phyloP scores from a whole-genome alignment of 2,113 vertebrate species.

The Chloropsis hardwickii region DNA sequence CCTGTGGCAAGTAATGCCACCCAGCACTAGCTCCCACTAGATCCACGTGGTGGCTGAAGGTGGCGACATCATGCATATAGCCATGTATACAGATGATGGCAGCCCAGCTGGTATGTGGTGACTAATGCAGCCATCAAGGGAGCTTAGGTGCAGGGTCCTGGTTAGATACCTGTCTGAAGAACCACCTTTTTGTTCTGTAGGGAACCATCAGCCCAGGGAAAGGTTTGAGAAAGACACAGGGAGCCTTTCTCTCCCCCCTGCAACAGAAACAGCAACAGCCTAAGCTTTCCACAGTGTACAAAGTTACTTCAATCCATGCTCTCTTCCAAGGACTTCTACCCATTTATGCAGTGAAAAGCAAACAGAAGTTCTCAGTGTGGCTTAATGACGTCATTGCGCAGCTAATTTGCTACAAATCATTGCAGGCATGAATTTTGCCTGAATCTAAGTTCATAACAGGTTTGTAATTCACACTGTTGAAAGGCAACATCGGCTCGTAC shows the following conservation, averaged over 20 bases:
- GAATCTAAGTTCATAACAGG: not conserved
- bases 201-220: not conserved
- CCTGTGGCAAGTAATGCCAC: not conserved
- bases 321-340: not conserved
- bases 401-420: not conserved
- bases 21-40: not conserved
- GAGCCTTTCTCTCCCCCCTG: not conserved
- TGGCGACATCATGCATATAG: not conserved
- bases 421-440: not conserved
- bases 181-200: not conserved
- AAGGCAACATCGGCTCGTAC: not conserved
- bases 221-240: not conserved
- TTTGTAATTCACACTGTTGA: not conserved
- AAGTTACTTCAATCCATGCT: not conserved
- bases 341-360: not conserved
- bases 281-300: not conserved
- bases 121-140: not conserved
- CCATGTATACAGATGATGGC: not conserved
- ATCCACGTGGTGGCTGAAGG: not conserved
- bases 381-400: not conserved
- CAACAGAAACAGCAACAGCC: not conserved
- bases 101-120: fast-evolving
- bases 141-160: not conserved
- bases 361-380: not conserved
- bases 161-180: not conserved